A percentile compares a stretch with the other conserved stretches of the same genome.
phyloP scores from a whole-genome alignment of 2,113 vertebrate genomes.

The Mustela nigripes region DNA sequence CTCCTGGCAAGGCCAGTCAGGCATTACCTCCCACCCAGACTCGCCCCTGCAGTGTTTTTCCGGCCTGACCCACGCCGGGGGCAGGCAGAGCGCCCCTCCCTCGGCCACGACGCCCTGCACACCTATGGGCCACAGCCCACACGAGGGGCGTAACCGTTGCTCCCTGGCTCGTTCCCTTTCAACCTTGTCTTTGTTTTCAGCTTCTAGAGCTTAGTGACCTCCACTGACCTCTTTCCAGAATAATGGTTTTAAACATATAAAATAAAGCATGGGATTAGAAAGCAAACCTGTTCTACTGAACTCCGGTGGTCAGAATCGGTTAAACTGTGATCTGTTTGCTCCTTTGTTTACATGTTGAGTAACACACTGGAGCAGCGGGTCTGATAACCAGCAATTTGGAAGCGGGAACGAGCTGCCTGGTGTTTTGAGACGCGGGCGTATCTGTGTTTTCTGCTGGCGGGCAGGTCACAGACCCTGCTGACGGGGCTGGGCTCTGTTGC shows the following conservation, averaged over 20 bases:
- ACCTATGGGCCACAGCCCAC: neutral
- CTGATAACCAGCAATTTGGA: neutral
- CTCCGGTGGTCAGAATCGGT: neutral
- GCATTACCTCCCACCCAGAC: rapidly evolving
- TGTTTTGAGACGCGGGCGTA: neutral
- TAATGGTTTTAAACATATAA: neutral
- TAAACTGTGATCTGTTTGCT: neutral
- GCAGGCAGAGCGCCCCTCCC: no score
- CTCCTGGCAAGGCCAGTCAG: neutral
- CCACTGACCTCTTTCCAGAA: neutral
- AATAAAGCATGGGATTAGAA: neutral
- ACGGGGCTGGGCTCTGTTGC: neutral
- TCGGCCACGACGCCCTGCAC: rapidly evolving
- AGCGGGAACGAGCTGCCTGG: neutral
- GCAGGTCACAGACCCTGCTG: neutral
- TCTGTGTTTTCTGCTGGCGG: neutral
- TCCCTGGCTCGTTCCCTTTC: neutral
- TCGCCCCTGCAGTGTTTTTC: neutral
- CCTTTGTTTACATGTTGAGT: neutral
- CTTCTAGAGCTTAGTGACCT: neutral
- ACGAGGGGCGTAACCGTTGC: neutral
- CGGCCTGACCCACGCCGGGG: rapidly evolving
- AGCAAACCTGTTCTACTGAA: neutral
- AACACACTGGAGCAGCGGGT: neutral
- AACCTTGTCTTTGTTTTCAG: neutral